Base-by-base conservation (phyloP, 2,888 invertebrate genomes). In the Eurytoma adleriae region DNA sequence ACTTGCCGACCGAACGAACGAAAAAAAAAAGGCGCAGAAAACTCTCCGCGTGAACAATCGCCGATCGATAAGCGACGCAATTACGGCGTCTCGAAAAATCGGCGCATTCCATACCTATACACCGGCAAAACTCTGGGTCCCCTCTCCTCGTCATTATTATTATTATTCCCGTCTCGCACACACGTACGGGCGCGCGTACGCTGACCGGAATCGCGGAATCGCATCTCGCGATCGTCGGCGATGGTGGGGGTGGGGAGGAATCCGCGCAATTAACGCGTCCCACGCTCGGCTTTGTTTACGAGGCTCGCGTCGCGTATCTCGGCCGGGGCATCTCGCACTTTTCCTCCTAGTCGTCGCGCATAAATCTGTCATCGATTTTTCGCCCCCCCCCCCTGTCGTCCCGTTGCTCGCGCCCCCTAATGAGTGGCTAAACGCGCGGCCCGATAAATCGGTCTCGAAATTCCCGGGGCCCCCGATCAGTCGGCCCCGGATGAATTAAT, bases 271-370 rank as follows among this genome's bases (percentile, higher is more conserved):
- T 87, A 87, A 88, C 87, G 85, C 88, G 79, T 86, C 89, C 88
- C 87, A 88, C 89, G 88, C 88, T 82, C 81, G 84, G 82, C 85
- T 88, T 88, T 87, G 86, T 89, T 88, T 88, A 87, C 87, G 85
- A 85, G 83, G 54, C 84, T 79, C 50, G 40, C 40, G 40, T 40
- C 40, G 40, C 40, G 7, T 40, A 40, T 40, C 40, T 40, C 40
- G 40, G 40, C 40, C 40, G 40, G 40, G 40, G 40, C 40, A 40
- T 40, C 40, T 40, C 48, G 50, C 48, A 24, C 13, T 14, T 27
- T 69, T 27, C 48, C 16, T 20, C 30, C 48, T 30, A n/a, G 16
- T 48, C 57, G 20, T 48, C 54, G 74, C 48, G 59, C 27, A 79
- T 79, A 79, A 73, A 79, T 79, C 78, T 79, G 78, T 79, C 78